A percentile compares a stretch with the other conserved stretches of the same genome.
Conservation (phyloP, 2,113 vertebrate species). For the Prionailurus viverrinus region DNA sequence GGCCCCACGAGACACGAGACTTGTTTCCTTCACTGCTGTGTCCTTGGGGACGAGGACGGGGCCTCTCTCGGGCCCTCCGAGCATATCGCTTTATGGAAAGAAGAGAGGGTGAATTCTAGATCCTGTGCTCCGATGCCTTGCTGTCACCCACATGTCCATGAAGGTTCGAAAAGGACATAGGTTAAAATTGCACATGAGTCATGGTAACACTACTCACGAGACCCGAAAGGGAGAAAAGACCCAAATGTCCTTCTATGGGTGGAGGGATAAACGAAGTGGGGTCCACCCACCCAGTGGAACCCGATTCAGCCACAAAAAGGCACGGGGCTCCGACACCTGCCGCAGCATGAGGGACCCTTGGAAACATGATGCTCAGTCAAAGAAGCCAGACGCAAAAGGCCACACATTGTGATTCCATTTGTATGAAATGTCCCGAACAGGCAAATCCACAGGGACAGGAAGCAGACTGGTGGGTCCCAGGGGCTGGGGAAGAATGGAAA, state of each 20-base stretch:
- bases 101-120: neutral
- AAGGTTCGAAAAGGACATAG: neutral
- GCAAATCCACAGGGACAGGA: fast-evolving
- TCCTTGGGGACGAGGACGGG: neutral
- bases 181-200: neutral
- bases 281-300: fast-evolving
- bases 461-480: no score
- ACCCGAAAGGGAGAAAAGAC: neutral
- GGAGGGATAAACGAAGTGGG: no score
- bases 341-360: fast-evolving
- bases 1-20: fast-evolving
- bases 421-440: fast-evolving
- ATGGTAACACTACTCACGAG: neutral
- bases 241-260: no score
- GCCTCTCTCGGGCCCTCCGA: neutral
- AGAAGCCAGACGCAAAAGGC: neutral
- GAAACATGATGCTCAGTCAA: neutral
- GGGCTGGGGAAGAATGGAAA: neutral
- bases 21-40: neutral
- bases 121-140: neutral
- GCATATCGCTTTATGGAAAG: neutral
- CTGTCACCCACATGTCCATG: neutral
- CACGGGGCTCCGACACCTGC: fast-evolving
- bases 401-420: fast-evolving
- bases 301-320: neutral